These are phyloP conservation scores for Chlorocebus sabaeus DNA, from an alignment of 2,113 vertebrate genomes.

Conservation along the genomic window DNA sequence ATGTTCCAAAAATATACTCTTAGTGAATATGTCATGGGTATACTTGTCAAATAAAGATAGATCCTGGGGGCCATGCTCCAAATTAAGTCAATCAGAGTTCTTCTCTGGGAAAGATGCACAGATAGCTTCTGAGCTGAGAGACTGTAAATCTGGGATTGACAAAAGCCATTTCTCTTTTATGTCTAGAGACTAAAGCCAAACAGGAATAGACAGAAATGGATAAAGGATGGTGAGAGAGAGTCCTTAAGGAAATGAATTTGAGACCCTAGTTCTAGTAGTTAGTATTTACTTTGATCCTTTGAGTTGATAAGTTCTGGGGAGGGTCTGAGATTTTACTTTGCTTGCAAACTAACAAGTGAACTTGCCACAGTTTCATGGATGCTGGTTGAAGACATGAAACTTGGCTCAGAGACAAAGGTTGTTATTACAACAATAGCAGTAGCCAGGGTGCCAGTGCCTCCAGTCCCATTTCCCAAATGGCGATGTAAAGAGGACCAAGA, in stretches of 20 bases:
- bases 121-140: background rate
- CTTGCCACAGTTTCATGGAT: background rate
- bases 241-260: background rate
- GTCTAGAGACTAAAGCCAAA: background rate
- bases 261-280: background rate
- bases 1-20: background rate
- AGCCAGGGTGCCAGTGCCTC: background rate
- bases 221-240: background rate
- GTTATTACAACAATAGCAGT: background rate
- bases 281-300: background rate
- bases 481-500: background rate
- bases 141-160: background rate
- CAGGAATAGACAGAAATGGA: background rate
- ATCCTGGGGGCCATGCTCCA: background rate
- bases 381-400: background rate
- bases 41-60: background rate
- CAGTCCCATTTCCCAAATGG: background rate
- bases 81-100: background rate
- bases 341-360: background rate
- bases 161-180: background rate
- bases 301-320: background rate
- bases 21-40: background rate
- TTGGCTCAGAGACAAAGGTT: background rate
- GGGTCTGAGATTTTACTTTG: background rate
- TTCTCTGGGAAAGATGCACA: background rate